Percentiles rank a stretch among this genome's conserved stretches.
Evolutionary conservation across 2,888 invertebrate genomes (phyloP).

Genomic region (Drosophila neonasuta): DNA sequence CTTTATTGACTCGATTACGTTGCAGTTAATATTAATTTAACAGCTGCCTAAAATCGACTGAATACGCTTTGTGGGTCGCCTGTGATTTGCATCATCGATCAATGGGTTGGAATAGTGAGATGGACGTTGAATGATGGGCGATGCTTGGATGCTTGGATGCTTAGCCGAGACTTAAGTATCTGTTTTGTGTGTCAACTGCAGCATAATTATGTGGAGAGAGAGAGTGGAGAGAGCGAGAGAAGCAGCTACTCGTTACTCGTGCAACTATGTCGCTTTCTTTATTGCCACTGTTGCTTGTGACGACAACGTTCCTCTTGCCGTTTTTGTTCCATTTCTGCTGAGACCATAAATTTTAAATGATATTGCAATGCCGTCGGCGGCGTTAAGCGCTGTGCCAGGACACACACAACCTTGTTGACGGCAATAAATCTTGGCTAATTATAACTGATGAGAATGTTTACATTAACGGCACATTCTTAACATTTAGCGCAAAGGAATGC

Average conservation of each 20-base stretch:
- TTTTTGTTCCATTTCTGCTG: constrained; percentile 15
- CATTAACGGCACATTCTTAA: constrained; percentile 17
- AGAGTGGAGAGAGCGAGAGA: constrained; percentile 5
- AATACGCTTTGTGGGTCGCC: constrained; percentile 34
- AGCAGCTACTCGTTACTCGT: not conserved
- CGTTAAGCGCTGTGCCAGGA: constrained; percentile 13
- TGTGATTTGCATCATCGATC: constrained; percentile 49
- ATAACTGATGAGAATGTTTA: constrained; percentile 37
- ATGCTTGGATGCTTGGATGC: constrained; percentile 25
- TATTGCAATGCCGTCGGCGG: constrained; percentile 59
- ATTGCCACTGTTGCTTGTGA: not conserved
- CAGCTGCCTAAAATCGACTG: constrained; percentile 28
- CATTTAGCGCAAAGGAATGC: not conserved
- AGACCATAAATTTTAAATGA: constrained; percentile 66
- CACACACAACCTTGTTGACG: constrained; percentile 17
- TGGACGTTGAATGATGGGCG: not conserved
- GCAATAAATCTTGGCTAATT: constrained; percentile 53
- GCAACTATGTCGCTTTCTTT: constrained; percentile 13
- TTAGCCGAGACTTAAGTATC: constrained; percentile 34
- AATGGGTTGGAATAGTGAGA: constrained; percentile 39
- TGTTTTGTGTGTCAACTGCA: constrained; percentile 58
- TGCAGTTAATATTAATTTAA: constrained; percentile 54
- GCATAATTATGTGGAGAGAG: constrained; percentile 43
- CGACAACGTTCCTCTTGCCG: constrained; percentile 2
- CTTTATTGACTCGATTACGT: constrained; percentile 46